Conservation (phyloP, 2,113 vertebrate species). For the Fregetta grallaria region DNA sequence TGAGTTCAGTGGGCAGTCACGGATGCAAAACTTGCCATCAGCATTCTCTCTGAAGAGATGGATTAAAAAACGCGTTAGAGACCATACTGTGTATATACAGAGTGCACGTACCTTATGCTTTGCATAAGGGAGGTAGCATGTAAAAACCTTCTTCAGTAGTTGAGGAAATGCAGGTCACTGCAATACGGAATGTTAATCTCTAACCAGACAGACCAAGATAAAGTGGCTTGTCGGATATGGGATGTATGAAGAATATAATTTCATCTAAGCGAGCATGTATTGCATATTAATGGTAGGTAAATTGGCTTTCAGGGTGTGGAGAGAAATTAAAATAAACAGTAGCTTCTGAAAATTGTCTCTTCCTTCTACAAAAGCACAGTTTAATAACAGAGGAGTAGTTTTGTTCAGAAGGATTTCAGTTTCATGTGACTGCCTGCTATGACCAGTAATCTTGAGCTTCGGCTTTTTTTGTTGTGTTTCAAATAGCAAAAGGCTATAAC, state of each 20-base stretch:
- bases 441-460: neutral
- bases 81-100: neutral
- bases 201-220: conserved; percentile 13
- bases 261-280: neutral
- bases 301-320: conserved; percentile 46
- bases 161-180: conserved; percentile 34
- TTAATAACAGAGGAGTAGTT: conserved; percentile 17
- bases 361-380: neutral
- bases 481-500: neutral
- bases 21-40: neutral
- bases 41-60: neutral
- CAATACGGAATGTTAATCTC: neutral
- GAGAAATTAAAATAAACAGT: conserved; percentile 46
- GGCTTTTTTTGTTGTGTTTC: neutral
- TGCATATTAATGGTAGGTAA: conserved; percentile 36
- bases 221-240: neutral
- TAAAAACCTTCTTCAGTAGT: neutral
- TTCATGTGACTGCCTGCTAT: neutral
- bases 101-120: neutral
- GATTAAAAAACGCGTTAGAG: neutral
- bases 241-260: neutral
- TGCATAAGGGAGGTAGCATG: neutral
- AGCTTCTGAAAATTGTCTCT: conserved; percentile 1
- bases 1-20: neutral
- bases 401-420: neutral